Base-by-base conservation (phyloP, 1,140 invertebrate genomes). In the Callitettix versicolor region DNA sequence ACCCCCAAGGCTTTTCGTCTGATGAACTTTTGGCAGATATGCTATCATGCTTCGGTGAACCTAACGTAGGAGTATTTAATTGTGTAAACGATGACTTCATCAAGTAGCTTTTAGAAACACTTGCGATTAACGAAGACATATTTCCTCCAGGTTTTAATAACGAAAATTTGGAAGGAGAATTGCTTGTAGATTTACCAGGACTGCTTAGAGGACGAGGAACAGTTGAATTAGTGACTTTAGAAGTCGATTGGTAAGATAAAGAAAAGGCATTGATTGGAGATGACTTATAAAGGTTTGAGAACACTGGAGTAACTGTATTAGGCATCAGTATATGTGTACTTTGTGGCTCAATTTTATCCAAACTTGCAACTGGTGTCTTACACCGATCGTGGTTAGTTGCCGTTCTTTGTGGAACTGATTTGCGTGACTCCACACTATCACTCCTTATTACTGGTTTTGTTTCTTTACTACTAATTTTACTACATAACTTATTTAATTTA, bases 1-100 rank as follows among this genome's bases (percentile, higher is more conserved):
- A 88, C 0, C 85, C 86, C 86, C 86, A 88, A 12, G 79, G 78
- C 48, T 78, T 72, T 54, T 60, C 65, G 1, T 44, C 41, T 17
- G 24, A 3, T 11, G 33, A 47, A 53, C 6, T 46, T 43, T 30
- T 30, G n/a, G n/a, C n/a, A 30, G 26, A 30, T 30, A 9, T 30
- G 26, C 26, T 30, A 4, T 30, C 20, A 1, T 43, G 4, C 26
- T 57, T 57, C 18, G n/a, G 30, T 17, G 14, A 11, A 21, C 33
- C 17, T 41, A 6, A 30, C 9, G 26, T 4, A n/a, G n/a, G n/a
- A 30, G 26, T 4, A n/a, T 14, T 26, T 44, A 15, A 41, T 41
- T 41, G 18, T 43, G 5, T 44, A 2, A 21, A 47, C n/a, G 47
- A 43, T 41, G 56, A 52, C 38, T 52, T 53, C 3, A 33, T 47